phyloP scores from a whole-genome alignment of 2,888 invertebrate genomes.

The Pyralis farinalis region DNA sequence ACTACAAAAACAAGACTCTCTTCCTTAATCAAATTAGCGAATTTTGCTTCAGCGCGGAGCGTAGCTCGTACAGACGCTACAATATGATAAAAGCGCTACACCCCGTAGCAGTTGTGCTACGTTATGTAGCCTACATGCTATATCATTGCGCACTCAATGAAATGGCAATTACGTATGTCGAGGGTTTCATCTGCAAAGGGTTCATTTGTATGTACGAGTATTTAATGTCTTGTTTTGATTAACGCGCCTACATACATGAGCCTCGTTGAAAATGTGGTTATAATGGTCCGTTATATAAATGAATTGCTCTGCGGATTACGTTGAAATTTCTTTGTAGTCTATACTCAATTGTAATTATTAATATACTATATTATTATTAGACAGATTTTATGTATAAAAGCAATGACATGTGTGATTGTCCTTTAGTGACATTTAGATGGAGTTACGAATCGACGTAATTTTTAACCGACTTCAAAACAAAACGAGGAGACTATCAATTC shows the following conservation, averaged over 20 bases:
- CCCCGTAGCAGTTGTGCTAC: conserved; percentile 3
- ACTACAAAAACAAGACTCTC: background rate
- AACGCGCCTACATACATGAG: background rate
- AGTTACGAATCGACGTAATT: too few species aligned
- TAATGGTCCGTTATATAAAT: background rate
- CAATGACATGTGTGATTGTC: too few species aligned
- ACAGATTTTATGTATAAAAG: too few species aligned
- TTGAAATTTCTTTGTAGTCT: too few species aligned
- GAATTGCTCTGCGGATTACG: too few species aligned
- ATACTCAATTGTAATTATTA: too few species aligned
- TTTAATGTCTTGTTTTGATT: conserved; percentile 3
- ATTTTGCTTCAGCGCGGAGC: background rate
- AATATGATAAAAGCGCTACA: too few species aligned
- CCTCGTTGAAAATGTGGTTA: background rate
- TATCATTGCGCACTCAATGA: conserved; percentile 1
- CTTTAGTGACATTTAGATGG: too few species aligned
- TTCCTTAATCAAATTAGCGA: background rate
- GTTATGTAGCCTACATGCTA: background rate
- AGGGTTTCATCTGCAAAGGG: background rate
- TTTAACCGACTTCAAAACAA: too few species aligned
- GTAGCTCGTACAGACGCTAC: background rate
- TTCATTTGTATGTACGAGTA: background rate
- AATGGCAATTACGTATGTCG: background rate
- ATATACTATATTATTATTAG: too few species aligned
- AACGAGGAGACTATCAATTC: too few species aligned